These are phyloP conservation scores for Crossaster papposus DNA, from an alignment of 53 echinoderm and acorn worm genomes.

Conservation along the genomic window DNA sequence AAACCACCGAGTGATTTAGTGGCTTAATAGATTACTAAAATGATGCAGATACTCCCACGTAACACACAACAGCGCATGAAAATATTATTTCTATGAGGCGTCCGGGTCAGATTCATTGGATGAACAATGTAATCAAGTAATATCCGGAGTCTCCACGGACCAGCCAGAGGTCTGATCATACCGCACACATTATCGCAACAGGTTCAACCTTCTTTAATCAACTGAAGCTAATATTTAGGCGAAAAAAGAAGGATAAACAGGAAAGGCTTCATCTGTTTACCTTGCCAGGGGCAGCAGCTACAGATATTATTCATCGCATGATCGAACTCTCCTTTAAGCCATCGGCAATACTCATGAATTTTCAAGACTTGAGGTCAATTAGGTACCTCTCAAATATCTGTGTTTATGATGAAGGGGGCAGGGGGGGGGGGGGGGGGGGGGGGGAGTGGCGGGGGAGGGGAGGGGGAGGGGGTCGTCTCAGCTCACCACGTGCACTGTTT, in stretches of 20 bases:
- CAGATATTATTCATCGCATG: slow-evolving; percentile 1
- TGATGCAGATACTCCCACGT: neutral
- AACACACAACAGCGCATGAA: neutral
- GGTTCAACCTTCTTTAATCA: neutral
- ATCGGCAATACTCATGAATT: neutral
- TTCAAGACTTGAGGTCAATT: neutral
- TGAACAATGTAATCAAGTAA: neutral
- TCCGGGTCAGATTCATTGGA: neutral
- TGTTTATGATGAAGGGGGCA: neutral
- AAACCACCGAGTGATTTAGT: too few species aligned
- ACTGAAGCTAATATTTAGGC: neutral
- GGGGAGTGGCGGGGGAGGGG: too few species aligned
- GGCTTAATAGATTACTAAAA: neutral
- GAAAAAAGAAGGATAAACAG: neutral
- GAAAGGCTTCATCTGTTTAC: slow-evolving; percentile 8
- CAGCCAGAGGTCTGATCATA: neutral
- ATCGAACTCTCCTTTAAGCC: neutral
- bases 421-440: too few species aligned
- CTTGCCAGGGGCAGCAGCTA: neutral
- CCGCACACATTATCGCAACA: neutral
- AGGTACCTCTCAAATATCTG: neutral
- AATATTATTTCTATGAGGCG: neutral
- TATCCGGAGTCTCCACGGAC: neutral
- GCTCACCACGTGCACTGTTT: neutral
- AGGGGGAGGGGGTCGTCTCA: neutral